phyloP scores from a whole-genome alignment of 2,797 vertebrate genomes.

The Peromyscus melanophrys region DNA sequence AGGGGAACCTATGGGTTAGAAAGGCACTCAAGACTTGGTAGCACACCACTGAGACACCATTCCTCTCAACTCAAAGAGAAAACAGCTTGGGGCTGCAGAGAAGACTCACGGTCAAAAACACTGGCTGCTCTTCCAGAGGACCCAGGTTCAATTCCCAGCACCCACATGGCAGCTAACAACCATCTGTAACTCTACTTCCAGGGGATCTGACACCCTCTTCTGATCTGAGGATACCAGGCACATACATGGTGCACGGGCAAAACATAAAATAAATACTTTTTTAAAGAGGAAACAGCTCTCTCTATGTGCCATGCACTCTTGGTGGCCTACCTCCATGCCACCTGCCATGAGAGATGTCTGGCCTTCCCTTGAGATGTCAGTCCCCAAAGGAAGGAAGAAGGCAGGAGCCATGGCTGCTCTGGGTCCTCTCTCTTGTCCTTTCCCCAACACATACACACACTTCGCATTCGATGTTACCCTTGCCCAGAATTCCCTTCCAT shows the following conservation, averaged over 20 bases:
- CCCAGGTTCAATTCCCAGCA: neutral
- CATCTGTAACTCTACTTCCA: neutral
- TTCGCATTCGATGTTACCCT: neutral
- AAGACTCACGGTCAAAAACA: neutral
- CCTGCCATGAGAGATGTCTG: neutral
- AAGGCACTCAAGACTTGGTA: neutral
- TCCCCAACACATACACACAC: neutral
- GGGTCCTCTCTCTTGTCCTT: neutral
- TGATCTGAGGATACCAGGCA: neutral
- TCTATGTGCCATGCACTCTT: fast-evolving
- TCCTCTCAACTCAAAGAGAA: neutral
- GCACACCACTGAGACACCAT: neutral
- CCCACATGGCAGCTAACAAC: neutral
- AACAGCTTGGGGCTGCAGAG: neutral
- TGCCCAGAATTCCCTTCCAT: neutral
- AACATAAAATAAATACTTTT: neutral
- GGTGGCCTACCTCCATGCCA: neutral
- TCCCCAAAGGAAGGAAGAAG: neutral
- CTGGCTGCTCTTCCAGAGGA: neutral
- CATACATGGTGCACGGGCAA: neutral
- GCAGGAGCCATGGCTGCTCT: neutral
- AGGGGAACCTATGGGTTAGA: neutral
- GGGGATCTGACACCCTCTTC: neutral
- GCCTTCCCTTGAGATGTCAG: neutral
- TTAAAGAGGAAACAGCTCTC: neutral